Conservation (phyloP, 2,113 vertebrate species). For the Eulemur macaco region DNA sequence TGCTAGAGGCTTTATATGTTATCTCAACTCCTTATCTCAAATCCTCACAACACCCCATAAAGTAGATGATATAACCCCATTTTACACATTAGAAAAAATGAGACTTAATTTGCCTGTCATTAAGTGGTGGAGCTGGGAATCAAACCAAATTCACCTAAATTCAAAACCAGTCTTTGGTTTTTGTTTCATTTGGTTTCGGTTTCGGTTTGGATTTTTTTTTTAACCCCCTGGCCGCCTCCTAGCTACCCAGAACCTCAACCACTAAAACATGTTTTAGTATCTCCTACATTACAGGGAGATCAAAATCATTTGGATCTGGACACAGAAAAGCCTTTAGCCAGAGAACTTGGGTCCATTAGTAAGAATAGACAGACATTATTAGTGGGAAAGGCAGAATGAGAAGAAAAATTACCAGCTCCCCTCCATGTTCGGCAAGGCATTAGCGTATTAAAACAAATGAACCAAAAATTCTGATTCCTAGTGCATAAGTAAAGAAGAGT, state of each 20-base stretch:
- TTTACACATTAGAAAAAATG: background rate
- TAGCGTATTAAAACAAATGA: background rate
- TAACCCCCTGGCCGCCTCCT: background rate
- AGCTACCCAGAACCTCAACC: background rate
- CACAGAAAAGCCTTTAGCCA: background rate
- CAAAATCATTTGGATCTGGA: background rate
- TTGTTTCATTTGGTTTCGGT: background rate
- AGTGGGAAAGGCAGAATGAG: background rate
- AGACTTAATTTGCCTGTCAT: background rate
- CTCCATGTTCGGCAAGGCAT: background rate
- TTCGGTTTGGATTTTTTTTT: background rate
- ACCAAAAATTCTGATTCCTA: background rate
- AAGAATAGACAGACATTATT: background rate
- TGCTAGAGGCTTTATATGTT: background rate
- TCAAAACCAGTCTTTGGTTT: background rate
- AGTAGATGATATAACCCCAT: background rate
- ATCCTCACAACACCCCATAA: background rate
- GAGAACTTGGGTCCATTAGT: background rate
- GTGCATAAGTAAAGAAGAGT: background rate
- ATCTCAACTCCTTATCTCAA: background rate
- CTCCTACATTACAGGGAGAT: background rate
- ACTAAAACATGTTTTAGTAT: background rate
- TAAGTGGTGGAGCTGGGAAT: background rate
- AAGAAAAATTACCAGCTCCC: background rate
- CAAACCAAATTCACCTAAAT: background rate